Base-by-base conservation (phyloP, 1,140 invertebrate genomes). In the Amphibalanus amphitrite region DNA sequence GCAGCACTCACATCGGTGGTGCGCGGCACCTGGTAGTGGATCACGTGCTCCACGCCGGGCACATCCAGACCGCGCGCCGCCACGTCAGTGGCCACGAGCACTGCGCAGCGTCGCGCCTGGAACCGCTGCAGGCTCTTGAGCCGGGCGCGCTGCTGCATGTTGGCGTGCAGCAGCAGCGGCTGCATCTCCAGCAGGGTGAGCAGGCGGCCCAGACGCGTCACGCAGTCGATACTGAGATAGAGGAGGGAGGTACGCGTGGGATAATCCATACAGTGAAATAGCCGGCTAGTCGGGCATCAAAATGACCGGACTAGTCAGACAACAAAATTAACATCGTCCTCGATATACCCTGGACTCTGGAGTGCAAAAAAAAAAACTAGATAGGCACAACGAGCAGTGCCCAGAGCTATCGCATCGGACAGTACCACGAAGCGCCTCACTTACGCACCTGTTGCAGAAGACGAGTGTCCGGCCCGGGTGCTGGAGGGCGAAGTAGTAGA, bases 31-130 rank as follows among this genome's bases (percentile, higher is more conserved):
- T 99, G 95, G 83, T 97, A 99, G 81, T 99, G 97, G 76, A 99
- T 87, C 4, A 99, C 95, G 80, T 97, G 92, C 75, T 97, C 86
- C 3, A 99, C 88, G 77, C 89, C 86, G 8, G 92, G 90, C 78
- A 99, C 97, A 81, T 99, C 97, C 30, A 99, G 82, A 67, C 97
- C 97, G 74, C 97, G 83, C 0, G 97, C 95, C 23, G 96, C 97
- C 26, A 99, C 95, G 83, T 99, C 97, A 0, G 96, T 99, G 0
- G 97, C 94, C 72, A 99, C 84, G n/a, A 99, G 80, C 20, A 99
- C 75, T 0, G 88, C 87, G 74, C 86, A 84, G 0, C 85, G 81
- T 77, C 86, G 84, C 77, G 88, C 86, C 72, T 89, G 85, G 82
- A 98, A 99, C 74, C 87, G 75, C 78, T 99, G 96, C 15, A 99